A percentile compares a stretch with the other conserved stretches of the same genome.
Evolutionary conservation across 2,888 invertebrate species (phyloP).

Genomic region (Ormia ochracea): DNA sequence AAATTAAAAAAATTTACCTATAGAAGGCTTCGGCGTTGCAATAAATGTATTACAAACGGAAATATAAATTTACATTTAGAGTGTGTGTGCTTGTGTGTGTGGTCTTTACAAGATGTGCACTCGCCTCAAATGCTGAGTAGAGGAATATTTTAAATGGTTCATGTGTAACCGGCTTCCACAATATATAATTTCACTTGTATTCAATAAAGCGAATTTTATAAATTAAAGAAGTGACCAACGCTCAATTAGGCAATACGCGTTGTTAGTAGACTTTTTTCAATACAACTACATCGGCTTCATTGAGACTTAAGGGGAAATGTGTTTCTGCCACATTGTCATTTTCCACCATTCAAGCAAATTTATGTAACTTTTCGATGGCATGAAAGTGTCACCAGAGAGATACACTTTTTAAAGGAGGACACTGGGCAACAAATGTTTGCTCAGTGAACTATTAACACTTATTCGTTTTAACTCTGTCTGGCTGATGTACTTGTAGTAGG

Average conservation of each 20-base stretch:
- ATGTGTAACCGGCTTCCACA: constrained; percentile 36
- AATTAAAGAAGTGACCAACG: constrained; percentile 51
- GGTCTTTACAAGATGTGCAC: not conserved
- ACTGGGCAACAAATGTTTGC: no score
- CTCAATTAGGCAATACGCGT: constrained; percentile 26
- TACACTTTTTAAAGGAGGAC: not conserved
- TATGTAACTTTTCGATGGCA: not conserved
- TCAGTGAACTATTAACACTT: constrained; percentile 19
- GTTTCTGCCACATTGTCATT: not conserved
- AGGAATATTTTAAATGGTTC: constrained; percentile 21
- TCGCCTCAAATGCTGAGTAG: not conserved
- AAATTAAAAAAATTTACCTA: no score
- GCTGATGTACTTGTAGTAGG: constrained; percentile 6
- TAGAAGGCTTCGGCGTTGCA: no score
- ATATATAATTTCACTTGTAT: constrained; percentile 42
- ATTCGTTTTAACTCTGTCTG: constrained; percentile 5
- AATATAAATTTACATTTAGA: no score
- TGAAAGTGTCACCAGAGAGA: not conserved
- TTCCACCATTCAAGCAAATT: not conserved
- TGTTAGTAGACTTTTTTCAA: constrained; percentile 15
- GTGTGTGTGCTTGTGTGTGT: not conserved
- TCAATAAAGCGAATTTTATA: constrained; percentile 56
- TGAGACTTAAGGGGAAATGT: constrained; percentile 2
- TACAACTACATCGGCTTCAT: not conserved
- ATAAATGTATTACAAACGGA: no score